Base-by-base conservation (phyloP, 2,113 vertebrate genomes). In the Ciconia maguari region DNA sequence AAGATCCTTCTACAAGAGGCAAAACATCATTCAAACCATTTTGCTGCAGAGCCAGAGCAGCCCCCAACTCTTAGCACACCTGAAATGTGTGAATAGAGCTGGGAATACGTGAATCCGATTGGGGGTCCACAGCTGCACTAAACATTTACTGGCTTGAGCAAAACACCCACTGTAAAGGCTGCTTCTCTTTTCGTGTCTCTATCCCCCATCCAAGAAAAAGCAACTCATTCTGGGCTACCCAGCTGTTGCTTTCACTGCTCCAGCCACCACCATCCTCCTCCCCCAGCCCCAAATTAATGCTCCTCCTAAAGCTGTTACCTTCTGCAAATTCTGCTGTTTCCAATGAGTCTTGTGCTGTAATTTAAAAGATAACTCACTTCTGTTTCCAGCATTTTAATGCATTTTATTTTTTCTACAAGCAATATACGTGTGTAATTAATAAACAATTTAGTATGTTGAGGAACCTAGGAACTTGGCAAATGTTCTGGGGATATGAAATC, bases 381-480 rank as follows among this genome's bases (percentile, higher is more conserved):
- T 97, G 87, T 96, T 98, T 98, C 98, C 97, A 98, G 97, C 87
- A n/a, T 97, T 98, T 99, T 98, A 98, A 98, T 98, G 99, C 98
- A 98, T 98, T 98, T 98, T 98, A 98, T 98, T 98, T 98, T 97
- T 98, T 97, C 98, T 98, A 98, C 98, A 98, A 99, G 98, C 98
- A 99, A 99, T 99, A 99, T 99, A 99, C 97, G 98, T 99, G 98
- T 99, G 99, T 99, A 99, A 99, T 99, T 99, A 99, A 99, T 99
- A 99, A 99, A 98, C 98, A 99, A 99, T 99, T 99, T 99, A 98
- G 99, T 99, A 99, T 98, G 99, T 98, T 98, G 98, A 99, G 98
- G 98, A 99, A 98, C 99, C 98, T 98, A 99, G 99, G 98, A 99
- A 99, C 99, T 99, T 99, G 99, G 99, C 99, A 99, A 99, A 99